A percentile compares a stretch with the other conserved stretches of the same genome.
Evolutionary conservation across 2,113 vertebrate species (phyloP).

Genomic region (Hemicordylus capensis): DNA sequence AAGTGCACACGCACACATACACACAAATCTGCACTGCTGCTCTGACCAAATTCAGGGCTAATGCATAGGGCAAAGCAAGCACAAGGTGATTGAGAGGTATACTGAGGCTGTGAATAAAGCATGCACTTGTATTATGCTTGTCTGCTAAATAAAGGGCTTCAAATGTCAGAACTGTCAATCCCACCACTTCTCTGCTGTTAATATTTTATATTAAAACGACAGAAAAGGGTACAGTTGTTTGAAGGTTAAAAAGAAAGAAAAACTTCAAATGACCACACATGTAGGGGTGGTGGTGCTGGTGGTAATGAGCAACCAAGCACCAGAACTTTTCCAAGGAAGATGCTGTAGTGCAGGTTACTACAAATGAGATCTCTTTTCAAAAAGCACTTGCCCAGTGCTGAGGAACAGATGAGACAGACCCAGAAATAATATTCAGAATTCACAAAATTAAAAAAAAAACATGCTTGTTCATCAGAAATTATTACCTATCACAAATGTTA

Average conservation of each 20-base stretch:
- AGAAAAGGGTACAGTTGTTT: not conserved
- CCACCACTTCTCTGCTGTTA: not conserved
- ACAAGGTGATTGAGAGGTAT: not conserved
- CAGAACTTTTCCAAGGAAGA: conserved; percentile 25
- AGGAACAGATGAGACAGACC: conserved; percentile 18
- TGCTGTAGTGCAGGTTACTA: conserved; percentile 26
- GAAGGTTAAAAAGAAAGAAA: not conserved
- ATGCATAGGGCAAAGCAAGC: not conserved
- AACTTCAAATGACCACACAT: conserved; percentile 1
- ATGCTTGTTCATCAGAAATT: conserved; percentile 10
- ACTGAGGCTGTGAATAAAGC: not conserved
- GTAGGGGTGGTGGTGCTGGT: not conserved
- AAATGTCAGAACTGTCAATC: conserved; percentile 12
- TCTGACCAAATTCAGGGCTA: not conserved
- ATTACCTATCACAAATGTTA: conserved; percentile 13
- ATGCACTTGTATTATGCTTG: not conserved
- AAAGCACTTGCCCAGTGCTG: conserved; percentile 46
- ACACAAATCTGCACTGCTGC: not conserved
- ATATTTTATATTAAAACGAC: conserved; percentile 5
- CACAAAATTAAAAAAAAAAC: no score
- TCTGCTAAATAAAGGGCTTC: not conserved
- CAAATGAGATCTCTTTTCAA: conserved; percentile 39
- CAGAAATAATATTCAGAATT: conserved; percentile 2
- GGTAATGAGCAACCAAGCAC: conserved; percentile 24
- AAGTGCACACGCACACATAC: not conserved